A percentile compares a stretch with the other conserved stretches of the same genome.
Conservation (phyloP, 2,888 invertebrate genomes). For the Scaptomyza cyrtandrae region DNA sequence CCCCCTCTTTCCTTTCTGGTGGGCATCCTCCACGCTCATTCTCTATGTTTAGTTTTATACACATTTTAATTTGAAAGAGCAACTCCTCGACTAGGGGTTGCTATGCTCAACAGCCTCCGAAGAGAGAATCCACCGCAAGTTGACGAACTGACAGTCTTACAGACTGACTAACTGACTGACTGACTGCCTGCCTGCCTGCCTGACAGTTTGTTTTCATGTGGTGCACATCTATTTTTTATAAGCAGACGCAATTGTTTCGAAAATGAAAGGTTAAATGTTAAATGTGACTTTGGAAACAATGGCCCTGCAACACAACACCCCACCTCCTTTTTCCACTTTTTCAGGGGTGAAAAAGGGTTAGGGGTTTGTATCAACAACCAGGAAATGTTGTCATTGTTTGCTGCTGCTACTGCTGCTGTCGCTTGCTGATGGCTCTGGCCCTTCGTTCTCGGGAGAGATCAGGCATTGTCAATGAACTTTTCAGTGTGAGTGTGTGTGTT, state of each 20-base stretch:
- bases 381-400: conserved; percentile 69
- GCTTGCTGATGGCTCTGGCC: conserved; percentile 28
- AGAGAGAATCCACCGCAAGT: conserved; percentile 15
- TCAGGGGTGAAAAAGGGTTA: conserved; percentile 6
- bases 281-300: conserved; percentile 78
- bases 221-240: conserved; percentile 75
- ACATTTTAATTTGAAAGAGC: conserved; percentile 74
- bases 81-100: conserved; percentile 35
- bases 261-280: conserved; percentile 81
- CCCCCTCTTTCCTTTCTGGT: conserved; percentile 1
- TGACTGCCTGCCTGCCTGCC: conserved; percentile 19
- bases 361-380: conserved; percentile 49
- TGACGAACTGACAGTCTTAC: conserved; percentile 14
- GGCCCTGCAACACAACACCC: conserved; percentile 13
- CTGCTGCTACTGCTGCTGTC: conserved; percentile 9
- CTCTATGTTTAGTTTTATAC: conserved; percentile 47
- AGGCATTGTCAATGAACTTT: conserved; percentile 74
- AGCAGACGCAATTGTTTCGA: conserved; percentile 81
- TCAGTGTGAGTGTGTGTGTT: background rate
- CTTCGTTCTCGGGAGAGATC: conserved; percentile 53
- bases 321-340: background rate
- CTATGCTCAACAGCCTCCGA: conserved; percentile 20
- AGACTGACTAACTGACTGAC: conserved; percentile 33
- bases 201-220: conserved; percentile 62
- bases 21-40: conserved; percentile 4